Evolutionary conservation across 2,113 vertebrate species (phyloP).

Genomic region (Trichomycterus rosablanca): DNA sequence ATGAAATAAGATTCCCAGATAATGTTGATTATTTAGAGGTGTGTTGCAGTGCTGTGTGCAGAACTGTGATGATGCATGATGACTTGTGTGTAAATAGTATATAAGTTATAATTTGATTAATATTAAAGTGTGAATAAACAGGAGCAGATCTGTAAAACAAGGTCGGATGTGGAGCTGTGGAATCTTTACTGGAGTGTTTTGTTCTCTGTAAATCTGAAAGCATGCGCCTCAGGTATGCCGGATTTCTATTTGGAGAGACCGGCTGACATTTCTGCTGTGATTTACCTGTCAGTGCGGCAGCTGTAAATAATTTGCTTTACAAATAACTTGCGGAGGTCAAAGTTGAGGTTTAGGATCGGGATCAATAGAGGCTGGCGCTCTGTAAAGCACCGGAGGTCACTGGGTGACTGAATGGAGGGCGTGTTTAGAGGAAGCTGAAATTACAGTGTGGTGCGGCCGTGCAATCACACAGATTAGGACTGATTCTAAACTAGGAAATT

Average conservation of each 20-base stretch:
- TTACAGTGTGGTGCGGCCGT: too few species aligned
- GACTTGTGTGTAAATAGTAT: not conserved
- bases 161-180: constrained; percentile 30
- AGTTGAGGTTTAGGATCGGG: constrained; percentile 44
- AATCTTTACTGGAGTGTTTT: constrained; percentile 48
- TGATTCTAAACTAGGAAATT: too few species aligned
- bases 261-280: constrained; percentile 62
- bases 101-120: not conserved
- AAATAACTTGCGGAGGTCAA: constrained; percentile 57
- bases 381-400: constrained; percentile 21
- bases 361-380: constrained; percentile 20
- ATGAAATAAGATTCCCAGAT: too few species aligned
- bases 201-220: constrained; percentile 50
- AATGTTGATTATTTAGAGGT: too few species aligned
- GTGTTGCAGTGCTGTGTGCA: too few species aligned
- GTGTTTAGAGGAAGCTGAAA: not conserved
- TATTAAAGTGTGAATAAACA: not conserved
- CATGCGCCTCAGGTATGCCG: constrained; percentile 57
- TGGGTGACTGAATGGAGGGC: constrained; percentile 8
- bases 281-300: constrained; percentile 56
- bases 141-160: constrained; percentile 21
- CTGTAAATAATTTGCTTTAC: constrained; percentile 53
- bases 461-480: too few species aligned
- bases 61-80: too few species aligned
- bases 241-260: constrained; percentile 59